Conservation (phyloP, 2,888 invertebrate genomes). For the Epiblema foenella region DNA sequence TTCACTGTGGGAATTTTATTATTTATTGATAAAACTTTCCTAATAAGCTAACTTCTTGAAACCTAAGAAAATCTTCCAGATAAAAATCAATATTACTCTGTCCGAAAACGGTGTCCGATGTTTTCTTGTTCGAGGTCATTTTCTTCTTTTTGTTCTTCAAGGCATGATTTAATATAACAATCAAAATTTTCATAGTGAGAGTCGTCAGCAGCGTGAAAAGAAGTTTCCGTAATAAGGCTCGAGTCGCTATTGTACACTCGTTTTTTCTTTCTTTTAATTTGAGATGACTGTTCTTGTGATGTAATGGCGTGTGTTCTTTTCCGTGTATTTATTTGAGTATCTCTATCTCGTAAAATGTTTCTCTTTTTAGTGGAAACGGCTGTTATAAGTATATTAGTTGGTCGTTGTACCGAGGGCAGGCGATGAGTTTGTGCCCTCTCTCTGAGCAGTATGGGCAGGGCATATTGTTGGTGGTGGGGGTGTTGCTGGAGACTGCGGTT, state of each 20-base stretch:
- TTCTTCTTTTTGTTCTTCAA: conserved; percentile 11
- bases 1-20: no score
- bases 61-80: no score
- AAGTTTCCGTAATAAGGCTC: background rate
- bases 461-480: no score
- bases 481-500: no score
- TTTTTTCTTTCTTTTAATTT: conserved; percentile 7
- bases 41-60: background rate
- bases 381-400: conserved; percentile 4
- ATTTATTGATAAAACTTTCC: no score
- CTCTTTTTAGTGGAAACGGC: background rate
- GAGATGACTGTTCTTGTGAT: background rate
- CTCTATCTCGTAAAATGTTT: background rate
- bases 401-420: no score
- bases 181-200: conserved; percentile 10
- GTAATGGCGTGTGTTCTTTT: background rate
- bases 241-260: conserved; percentile 6
- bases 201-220: conserved; percentile 4
- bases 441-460: no score
- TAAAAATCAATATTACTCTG: no score
- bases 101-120: no score
- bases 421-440: no score
- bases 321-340: background rate
- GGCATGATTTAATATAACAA: conserved; percentile 10
- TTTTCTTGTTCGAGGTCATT: conserved; percentile 15